These are phyloP conservation scores for Hippopotamus amphibius DNA, from an alignment of 2,113 vertebrate species.

Conservation along the genomic window DNA sequence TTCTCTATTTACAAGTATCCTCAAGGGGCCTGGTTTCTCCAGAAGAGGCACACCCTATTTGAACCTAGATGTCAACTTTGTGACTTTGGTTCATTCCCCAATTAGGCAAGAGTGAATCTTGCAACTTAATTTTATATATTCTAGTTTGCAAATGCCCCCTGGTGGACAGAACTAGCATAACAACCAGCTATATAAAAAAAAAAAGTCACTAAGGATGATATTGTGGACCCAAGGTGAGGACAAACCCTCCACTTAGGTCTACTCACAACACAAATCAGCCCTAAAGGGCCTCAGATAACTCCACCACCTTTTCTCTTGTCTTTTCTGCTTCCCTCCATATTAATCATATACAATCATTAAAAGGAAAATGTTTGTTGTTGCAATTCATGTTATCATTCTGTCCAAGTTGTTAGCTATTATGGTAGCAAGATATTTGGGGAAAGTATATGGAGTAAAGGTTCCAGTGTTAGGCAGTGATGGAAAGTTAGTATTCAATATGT, in stretches of 20 bases:
- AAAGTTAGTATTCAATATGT: not conserved
- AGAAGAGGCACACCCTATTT: not conserved
- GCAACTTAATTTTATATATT: not conserved
- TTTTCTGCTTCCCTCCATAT: constrained; percentile 48
- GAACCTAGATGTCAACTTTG: constrained; percentile 1
- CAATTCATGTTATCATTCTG: not conserved
- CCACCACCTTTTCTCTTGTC: not conserved
- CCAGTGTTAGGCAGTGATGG: not conserved
- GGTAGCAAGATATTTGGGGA: constrained; percentile 12
- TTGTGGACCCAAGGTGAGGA: not conserved
- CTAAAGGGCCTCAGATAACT: not conserved
- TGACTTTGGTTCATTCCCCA: constrained; percentile 27
- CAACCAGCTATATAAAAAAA: no score
- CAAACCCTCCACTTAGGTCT: not conserved
- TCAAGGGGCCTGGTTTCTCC: constrained; percentile 38
- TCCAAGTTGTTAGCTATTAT: not conserved
- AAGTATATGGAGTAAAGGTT: not conserved
- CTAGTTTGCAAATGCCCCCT: constrained; percentile 57
- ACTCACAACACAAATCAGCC: not conserved
- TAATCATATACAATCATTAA: not conserved
- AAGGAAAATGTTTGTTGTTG: constrained; percentile 43
- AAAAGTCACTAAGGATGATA: not conserved
- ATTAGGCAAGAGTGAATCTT: not conserved
- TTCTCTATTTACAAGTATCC: not conserved
- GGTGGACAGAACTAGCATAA: constrained; percentile 49